These are phyloP conservation scores for Peromyscus eremicus DNA, from an alignment of 2,797 vertebrate genomes.

Conservation along the genomic window DNA sequence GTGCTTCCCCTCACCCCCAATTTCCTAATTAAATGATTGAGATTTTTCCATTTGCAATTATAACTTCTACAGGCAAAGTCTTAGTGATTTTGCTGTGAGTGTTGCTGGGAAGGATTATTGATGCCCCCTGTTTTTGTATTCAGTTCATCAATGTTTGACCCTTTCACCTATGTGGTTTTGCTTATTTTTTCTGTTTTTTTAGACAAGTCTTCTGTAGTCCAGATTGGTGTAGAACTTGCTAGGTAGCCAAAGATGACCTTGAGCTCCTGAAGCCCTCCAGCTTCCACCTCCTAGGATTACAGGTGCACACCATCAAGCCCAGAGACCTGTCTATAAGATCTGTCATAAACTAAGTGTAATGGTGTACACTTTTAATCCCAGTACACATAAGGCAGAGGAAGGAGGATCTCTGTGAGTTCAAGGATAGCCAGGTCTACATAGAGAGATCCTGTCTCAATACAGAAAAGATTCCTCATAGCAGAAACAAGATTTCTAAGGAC, in stretches of 20 bases:
- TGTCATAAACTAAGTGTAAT: not conserved
- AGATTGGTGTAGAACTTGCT: not conserved
- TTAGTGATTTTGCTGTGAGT: constrained; percentile 1
- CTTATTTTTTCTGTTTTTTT: not conserved
- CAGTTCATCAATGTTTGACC: not conserved
- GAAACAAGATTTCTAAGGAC: not conserved
- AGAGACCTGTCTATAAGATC: not conserved
- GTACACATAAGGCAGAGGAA: not conserved
- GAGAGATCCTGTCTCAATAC: not conserved
- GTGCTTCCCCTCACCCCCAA: not conserved
- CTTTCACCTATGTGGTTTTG: not conserved
- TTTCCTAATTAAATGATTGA: not conserved
- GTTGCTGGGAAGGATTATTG: not conserved
- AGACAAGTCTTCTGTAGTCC: not conserved
- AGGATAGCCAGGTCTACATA: not conserved
- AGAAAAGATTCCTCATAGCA: not conserved
- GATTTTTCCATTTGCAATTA: not conserved
- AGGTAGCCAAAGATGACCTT: not conserved
- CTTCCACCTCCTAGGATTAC: not conserved
- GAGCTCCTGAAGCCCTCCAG: not conserved
- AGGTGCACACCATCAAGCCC: not conserved
- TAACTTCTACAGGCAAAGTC: not conserved
- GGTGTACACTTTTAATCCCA: not conserved
- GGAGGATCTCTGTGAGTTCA: not conserved
- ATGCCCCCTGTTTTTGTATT: not conserved